Evolutionary conservation across 2,113 vertebrate species (phyloP).

Genomic region (Coracopsis vasa): DNA sequence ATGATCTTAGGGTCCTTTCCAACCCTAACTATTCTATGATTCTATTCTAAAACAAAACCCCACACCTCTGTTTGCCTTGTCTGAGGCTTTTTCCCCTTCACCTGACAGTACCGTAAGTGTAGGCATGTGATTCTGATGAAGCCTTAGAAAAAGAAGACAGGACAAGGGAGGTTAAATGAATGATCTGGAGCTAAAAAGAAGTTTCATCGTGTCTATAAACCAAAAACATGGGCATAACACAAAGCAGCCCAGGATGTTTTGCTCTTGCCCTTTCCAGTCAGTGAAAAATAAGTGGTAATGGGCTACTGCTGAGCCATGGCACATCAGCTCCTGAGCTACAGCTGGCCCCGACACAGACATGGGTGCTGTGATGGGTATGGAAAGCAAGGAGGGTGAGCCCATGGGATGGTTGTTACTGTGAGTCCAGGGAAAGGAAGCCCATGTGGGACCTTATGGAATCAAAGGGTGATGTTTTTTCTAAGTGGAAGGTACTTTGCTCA

Average conservation of each 20-base stretch:
- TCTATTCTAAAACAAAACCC: background rate
- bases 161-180: background rate
- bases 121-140: background rate
- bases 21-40: background rate
- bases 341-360: fast-evolving
- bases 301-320: background rate
- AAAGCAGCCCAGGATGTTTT: background rate
- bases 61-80: background rate
- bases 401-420: fast-evolving
- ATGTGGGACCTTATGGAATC: background rate
- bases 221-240: background rate
- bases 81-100: background rate
- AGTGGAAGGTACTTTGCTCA: background rate
- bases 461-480: background rate
- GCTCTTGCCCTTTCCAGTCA: background rate
- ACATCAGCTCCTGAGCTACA: background rate
- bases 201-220: background rate
- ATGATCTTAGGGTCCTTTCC: background rate
- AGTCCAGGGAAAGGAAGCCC: background rate
- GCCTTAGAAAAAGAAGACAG: background rate
- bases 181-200: background rate
- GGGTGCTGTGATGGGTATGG: background rate
- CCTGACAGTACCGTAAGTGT: background rate
- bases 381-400: background rate
- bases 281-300: background rate